A percentile compares a stretch with the other conserved stretches of the same genome.
These are phyloP conservation scores for Macrobrachium rosenbergii DNA, from an alignment of 1,140 invertebrate species.

Conservation along the genomic window DNA sequence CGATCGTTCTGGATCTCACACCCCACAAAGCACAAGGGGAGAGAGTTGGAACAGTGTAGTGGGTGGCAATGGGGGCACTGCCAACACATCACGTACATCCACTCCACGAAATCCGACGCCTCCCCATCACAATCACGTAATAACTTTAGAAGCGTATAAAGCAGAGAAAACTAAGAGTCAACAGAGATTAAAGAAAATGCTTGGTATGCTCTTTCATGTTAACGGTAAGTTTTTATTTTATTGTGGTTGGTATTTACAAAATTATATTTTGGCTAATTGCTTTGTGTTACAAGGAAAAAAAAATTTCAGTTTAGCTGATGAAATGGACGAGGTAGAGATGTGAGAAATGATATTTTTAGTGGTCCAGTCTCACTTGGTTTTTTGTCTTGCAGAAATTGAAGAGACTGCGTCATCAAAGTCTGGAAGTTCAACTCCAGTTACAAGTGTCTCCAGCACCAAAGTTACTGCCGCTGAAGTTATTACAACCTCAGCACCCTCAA, in stretches of 20 bases:
- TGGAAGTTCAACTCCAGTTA: not conserved
- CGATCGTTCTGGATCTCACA: slow-evolving; percentile 56
- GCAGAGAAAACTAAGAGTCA: slow-evolving; percentile 58
- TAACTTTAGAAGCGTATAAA: slow-evolving; percentile 53
- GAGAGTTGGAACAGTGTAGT: not conserved
- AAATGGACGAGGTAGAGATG: not conserved
- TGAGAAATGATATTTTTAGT: not conserved
- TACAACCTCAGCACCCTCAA: not conserved
- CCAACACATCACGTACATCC: slow-evolving; percentile 43
- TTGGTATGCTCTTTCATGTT: slow-evolving; percentile 55
- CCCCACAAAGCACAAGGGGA: slow-evolving; percentile 47
- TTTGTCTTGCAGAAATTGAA: slow-evolving; percentile 6
- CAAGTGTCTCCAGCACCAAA: not conserved
- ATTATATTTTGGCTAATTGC: no score
- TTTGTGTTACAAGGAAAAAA: not conserved
- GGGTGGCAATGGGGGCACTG: slow-evolving; percentile 23
- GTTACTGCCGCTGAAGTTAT: not conserved
- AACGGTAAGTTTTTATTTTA: not conserved
- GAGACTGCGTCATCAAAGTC: slow-evolving; percentile 5
- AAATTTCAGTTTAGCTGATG: not conserved
- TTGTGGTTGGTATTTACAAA: no score
- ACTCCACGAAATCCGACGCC: slow-evolving; percentile 51
- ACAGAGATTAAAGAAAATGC: slow-evolving; percentile 58
- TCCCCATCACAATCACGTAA: slow-evolving; percentile 51
- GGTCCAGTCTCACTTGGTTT: not conserved